Conservation (phyloP, 2,888 invertebrate genomes). For the Allygus modestus region DNA sequence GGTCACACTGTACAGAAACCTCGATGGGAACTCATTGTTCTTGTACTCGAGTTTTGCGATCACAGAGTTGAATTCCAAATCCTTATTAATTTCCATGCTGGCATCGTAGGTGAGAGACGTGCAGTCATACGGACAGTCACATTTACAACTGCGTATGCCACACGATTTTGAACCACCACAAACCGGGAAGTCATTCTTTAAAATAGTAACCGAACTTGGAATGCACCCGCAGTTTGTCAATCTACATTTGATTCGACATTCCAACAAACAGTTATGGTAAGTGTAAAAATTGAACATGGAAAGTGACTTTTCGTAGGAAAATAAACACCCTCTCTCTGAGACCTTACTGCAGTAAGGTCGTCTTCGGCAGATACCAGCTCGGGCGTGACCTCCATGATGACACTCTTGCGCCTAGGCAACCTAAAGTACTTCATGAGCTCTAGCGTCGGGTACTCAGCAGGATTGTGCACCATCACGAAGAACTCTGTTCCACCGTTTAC, state of each 20-base stretch:
- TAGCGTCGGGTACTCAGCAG: not conserved
- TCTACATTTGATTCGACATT: not conserved
- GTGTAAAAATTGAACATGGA: not conserved
- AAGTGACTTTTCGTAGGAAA: not conserved
- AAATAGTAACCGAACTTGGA: not conserved
- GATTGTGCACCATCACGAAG: not conserved
- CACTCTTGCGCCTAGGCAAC: not conserved
- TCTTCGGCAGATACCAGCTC: not conserved
- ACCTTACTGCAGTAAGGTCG: not conserved
- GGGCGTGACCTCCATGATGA: not conserved
- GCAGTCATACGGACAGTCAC: slow-evolving; percentile 1
- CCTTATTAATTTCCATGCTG: not conserved
- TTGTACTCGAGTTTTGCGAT: not conserved
- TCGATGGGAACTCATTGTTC: not conserved
- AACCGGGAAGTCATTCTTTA: not conserved
- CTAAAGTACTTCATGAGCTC: not conserved
- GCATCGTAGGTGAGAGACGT: not conserved
- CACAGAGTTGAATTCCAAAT: not conserved
- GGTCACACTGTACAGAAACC: not conserved
- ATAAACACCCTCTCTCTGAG: not conserved
- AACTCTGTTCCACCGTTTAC: not conserved
- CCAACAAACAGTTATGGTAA: not conserved
- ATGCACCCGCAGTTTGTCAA: not conserved
- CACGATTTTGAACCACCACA: not conserved
- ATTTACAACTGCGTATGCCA: not conserved